Conservation (phyloP, 2,797 vertebrate species). For the Myotis vivesi region DNA sequence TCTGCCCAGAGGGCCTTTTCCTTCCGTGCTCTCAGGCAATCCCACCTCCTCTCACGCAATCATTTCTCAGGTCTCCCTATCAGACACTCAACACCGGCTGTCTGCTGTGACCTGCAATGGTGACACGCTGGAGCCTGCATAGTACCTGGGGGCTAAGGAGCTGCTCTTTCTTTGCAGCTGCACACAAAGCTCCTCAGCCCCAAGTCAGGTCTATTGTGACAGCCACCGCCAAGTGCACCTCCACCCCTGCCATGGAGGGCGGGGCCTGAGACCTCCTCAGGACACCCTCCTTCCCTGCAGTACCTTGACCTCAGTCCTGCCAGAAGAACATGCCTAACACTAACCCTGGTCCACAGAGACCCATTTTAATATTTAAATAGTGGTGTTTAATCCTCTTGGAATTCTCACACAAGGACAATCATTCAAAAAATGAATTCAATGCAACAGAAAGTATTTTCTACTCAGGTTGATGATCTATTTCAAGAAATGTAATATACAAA, state of each 20-base stretch:
- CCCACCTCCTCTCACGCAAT: neutral
- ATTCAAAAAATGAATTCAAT: neutral
- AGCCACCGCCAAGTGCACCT: neutral
- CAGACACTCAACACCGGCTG: neutral
- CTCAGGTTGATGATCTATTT: neutral
- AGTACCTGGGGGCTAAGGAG: neutral
- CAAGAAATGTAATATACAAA: neutral
- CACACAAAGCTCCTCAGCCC: neutral
- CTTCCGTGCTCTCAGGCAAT: neutral
- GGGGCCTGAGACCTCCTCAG: neutral
- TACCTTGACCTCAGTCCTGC: neutral
- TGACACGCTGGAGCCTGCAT: fast-evolving
- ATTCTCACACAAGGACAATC: neutral
- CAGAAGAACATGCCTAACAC: neutral
- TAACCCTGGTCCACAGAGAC: neutral
- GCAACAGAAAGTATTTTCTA: neutral
- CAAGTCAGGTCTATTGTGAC: too few relatives aligned
- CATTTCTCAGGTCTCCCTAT: neutral
- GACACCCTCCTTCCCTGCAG: too few relatives aligned
- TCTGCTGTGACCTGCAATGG: neutral
- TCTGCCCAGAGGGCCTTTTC: neutral
- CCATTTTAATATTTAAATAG: neutral
- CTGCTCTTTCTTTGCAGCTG: neutral
- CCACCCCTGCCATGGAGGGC: neutral
- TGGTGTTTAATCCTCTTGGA: neutral